phyloP scores from a whole-genome alignment of 2,113 vertebrate species.

The Callithrix jacchus region DNA sequence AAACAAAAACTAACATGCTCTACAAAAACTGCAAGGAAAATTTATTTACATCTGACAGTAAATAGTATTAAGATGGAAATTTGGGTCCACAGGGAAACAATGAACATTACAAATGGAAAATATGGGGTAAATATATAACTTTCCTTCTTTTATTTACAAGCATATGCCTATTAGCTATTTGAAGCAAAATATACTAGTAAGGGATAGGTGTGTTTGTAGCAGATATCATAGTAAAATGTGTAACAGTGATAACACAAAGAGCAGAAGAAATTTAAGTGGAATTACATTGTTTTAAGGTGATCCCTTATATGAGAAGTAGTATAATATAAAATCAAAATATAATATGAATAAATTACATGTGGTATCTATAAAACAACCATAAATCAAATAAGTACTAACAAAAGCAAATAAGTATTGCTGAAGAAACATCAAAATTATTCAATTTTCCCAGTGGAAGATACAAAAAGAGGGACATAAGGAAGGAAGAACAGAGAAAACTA shows the following conservation, averaged over 20 bases:
- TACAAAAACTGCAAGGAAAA: neutral
- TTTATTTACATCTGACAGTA: neutral
- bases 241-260: neutral
- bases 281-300: neutral
- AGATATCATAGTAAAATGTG: neutral
- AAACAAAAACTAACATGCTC: neutral
- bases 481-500: neutral
- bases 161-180: neutral
- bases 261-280: neutral
- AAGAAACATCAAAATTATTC: neutral
- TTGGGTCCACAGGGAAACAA: neutral
- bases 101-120: neutral
- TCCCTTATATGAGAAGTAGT: neutral
- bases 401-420: neutral
- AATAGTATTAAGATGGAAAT: neutral
- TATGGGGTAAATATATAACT: neutral
- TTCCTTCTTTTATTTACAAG: neutral
- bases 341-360: neutral
- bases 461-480: neutral
- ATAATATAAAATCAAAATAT: neutral
- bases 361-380: neutral
- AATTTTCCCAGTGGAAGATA: neutral
- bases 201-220: neutral
- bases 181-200: neutral
- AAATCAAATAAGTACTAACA: neutral